Base-by-base conservation (phyloP, 2,888 invertebrate genomes). In the Ochropleura leucogaster region DNA sequence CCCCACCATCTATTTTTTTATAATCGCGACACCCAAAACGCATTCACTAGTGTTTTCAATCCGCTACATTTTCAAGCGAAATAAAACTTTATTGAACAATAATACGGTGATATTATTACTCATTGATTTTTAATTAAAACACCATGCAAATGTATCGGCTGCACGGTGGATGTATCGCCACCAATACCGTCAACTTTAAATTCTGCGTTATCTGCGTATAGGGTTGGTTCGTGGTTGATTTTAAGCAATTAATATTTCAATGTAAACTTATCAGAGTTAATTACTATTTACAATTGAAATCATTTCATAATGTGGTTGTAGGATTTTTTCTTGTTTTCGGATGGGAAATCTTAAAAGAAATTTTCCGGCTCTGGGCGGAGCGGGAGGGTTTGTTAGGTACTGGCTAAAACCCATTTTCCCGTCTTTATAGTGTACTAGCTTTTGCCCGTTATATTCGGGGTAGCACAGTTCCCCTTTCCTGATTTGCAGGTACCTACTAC, bases 71-170 rank as follows among this genome's bases (percentile, higher is more conserved):
- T 60, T 68, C 53, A 74, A 68, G 67, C 74, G 30, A 70, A 82
- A 79, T 71, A 73, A 72, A 77, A 67, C 72, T 72, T 77, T 74
- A 83, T 77, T 62, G 71, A 76, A 77, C 77, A 85, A 84, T 72
- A 82, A 71, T 82, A 79, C 74, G 69, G 62, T 57, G 63, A 68
- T 81, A 80, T 84, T 82, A 85, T 76, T 83, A 79, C 85, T 80
- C 80, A 88, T 88, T 84, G 86, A 68, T 85, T 88, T 88, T 85
- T 84, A 88, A 89, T 90, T 87, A 87, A 89, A 87, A 79, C 75
- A 80, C 79, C 71, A 87, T 89, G 85, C 86, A 87, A 88, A 87
- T 88, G 85, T 84, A 85, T 84, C 72, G 70, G 59, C 46, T 71
- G 73, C 60, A 71, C 69, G 40, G 60, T 71, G 74, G 65, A 82